Evolutionary conservation across 2,797 vertebrate species (phyloP).

Genomic region (Cheirogaleus major): DNA sequence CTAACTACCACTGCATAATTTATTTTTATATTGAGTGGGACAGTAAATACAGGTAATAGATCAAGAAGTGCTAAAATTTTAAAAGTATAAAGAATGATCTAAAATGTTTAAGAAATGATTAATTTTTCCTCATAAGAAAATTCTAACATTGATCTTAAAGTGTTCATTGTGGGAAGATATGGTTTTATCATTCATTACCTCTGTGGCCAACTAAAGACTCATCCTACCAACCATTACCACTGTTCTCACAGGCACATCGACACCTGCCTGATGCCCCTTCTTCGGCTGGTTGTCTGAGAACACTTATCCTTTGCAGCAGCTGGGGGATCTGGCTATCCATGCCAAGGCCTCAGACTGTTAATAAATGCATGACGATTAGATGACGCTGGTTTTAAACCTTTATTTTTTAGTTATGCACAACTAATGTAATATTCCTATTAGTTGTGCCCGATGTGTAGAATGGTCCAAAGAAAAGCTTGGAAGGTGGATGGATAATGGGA

Average conservation of each 20-base stretch:
- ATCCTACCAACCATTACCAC: background rate
- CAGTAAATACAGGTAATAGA: background rate
- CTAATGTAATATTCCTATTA: background rate
- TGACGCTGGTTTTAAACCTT: background rate
- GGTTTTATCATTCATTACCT: background rate
- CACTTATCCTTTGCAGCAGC: background rate
- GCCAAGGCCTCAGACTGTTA: background rate
- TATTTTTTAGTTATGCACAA: background rate
- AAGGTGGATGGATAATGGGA: background rate
- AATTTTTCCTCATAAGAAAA: background rate
- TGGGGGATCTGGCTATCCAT: background rate
- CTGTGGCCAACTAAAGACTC: background rate
- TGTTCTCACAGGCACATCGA: background rate
- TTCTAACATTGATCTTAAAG: background rate
- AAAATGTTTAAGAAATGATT: background rate
- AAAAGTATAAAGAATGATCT: conserved; percentile 15
- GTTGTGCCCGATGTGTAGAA: background rate
- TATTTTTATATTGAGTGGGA: conserved; percentile 38
- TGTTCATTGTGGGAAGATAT: background rate
- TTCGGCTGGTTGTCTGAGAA: background rate
- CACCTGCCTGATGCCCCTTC: background rate
- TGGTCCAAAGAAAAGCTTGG: background rate
- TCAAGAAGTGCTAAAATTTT: background rate
- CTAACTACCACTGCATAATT: background rate
- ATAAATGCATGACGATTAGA: background rate